Evolutionary conservation across 2,113 vertebrate genomes (phyloP).

Genomic region (Dicrurus megarhynchus): DNA sequence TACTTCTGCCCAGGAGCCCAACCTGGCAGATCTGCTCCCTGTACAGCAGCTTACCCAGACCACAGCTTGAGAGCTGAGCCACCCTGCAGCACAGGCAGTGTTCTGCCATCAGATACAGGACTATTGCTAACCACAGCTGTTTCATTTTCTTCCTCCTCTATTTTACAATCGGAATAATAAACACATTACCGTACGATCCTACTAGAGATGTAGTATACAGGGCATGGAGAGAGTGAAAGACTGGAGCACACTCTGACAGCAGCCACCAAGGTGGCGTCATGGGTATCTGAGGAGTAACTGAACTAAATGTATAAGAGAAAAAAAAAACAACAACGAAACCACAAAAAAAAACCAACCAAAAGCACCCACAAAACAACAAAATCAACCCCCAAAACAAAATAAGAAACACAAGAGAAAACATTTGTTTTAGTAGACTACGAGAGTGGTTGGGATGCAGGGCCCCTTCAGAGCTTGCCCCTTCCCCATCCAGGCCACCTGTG

Average conservation of each 20-base stretch:
- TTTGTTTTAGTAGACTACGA: not conserved
- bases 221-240: not conserved
- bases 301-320: not conserved
- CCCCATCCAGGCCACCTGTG: not conserved
- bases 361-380: not conserved
- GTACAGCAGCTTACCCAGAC: accelerated
- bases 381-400: not conserved
- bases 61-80: not conserved
- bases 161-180: not conserved
- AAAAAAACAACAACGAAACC: accelerated
- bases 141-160: not conserved
- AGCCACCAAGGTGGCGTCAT: not conserved
- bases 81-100: not conserved
- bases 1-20: not conserved
- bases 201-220: not conserved
- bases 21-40: not conserved
- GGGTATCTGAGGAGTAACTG: not conserved
- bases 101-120: not conserved
- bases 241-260: not conserved
- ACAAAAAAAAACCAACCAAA: not conserved
- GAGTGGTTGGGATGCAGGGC: accelerated
- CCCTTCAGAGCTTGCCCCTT: not conserved
- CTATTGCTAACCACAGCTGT: not conserved
- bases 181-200: not conserved
- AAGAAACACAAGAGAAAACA: not conserved